Percentiles rank a stretch among this genome's conserved stretches.
These are phyloP conservation scores for Tachina lurida DNA, from an alignment of 2,888 invertebrate genomes.

Conservation along the genomic window DNA sequence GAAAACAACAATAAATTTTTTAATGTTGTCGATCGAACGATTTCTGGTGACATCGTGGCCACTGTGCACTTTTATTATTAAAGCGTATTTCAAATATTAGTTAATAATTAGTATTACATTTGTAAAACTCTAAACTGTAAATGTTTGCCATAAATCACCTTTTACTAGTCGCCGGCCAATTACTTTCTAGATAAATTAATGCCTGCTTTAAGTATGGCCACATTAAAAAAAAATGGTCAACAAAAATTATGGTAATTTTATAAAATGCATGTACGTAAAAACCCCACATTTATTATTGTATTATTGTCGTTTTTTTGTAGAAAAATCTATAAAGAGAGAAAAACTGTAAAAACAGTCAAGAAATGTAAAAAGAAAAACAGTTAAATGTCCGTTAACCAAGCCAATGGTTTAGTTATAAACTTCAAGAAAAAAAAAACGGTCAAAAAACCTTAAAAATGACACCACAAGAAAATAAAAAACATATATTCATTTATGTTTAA, in stretches of 20 bases:
- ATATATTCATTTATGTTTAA: constrained; percentile 41
- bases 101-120: not conserved
- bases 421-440: constrained; percentile 21
- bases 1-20: no score
- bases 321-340: not conserved
- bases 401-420: not conserved
- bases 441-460: constrained; percentile 41
- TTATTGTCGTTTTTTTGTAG: not conserved
- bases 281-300: constrained; percentile 13
- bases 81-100: not conserved
- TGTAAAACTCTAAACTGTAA: not conserved
- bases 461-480: constrained; percentile 18
- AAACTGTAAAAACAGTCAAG: constrained; percentile 5
- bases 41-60: no score
- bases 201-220: not conserved
- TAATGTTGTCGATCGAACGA: no score
- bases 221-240: constrained; percentile 55
- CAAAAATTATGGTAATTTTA: constrained; percentile 62
- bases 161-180: constrained; percentile 18
- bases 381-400: constrained; percentile 31
- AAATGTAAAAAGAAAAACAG: constrained; percentile 11
- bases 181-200: constrained; percentile 12
- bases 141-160: constrained; percentile 19
- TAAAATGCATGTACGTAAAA: constrained; percentile 17
- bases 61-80: not conserved